Evolutionary conservation across 92 coral and sea anemone species (phyloP), one percentile per base, ranked within the genome.

Genomic region (Paragorgia papillata): DNA sequence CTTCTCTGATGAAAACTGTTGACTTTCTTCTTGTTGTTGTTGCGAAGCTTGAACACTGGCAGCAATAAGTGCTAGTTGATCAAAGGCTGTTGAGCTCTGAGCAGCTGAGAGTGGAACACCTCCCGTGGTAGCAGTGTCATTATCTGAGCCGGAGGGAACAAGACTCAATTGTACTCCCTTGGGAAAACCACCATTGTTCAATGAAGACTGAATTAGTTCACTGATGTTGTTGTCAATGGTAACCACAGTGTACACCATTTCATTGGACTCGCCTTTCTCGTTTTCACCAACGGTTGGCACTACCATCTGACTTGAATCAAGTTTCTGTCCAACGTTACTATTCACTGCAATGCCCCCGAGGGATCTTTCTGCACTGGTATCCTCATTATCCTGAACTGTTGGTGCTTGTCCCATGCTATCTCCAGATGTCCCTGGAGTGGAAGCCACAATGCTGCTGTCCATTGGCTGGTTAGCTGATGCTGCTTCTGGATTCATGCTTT

Each of bases 31-130:
- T 9, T 31, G 21, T 51, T 17, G 62, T 56, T 8, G 30, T 5
- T 63, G 30, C 30, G 8, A 28, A 32, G 40, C 41, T 54, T 30
- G 46, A 18, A 71, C 41, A 33, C 29, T 55, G 0, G 78, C 20
- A 1, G 78, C 78, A 55, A 71, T 71, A 8, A 71, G 43, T 8
- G 78, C 78, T 21, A 71, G 78, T 31, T 71, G 78, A 50, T 71
- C 54, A 21, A 71, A 50, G 26, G 24, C 64, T 1, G 63, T 13
- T 17, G 30, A 2, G 18, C 18, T 56, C 62, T 56, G 62, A 3
- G 30, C 33, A 14, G 7, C 10, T 0, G 78, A 17, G 25, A 20
- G 39, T 8, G 1, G 44, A 20, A 63, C 48, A 12, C 14, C 69
- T 13, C 14, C 33, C 0, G 63, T 31, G 8, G 18, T 21, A 32